phyloP scores from a whole-genome alignment of 2,888 invertebrate genomes.

The Ephialtes manifestator region DNA sequence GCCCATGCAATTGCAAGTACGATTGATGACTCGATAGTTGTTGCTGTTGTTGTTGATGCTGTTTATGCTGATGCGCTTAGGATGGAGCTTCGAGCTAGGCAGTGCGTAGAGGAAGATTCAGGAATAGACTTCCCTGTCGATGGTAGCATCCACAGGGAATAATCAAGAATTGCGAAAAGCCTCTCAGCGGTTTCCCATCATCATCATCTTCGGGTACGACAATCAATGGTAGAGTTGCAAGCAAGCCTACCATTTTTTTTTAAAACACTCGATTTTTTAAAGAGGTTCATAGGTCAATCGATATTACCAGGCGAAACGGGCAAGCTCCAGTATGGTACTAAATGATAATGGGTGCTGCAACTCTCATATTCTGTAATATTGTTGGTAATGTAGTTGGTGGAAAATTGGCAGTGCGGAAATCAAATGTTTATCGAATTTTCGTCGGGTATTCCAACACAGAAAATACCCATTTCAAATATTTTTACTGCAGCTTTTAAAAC shows the following conservation, averaged over 20 bases:
- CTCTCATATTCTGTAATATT: too few relatives aligned
- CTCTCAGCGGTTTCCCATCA: conserved; percentile 33
- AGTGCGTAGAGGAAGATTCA: neutral
- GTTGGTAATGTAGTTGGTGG: too few relatives aligned
- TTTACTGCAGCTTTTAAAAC: neutral
- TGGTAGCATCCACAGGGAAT: conserved; percentile 32
- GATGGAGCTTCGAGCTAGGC: neutral
- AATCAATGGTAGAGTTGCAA: neutral
- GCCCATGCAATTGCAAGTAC: conserved; percentile 67
- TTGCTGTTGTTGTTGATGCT: conserved; percentile 7
- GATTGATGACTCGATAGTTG: conserved; percentile 65
- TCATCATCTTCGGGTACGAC: conserved; percentile 17
- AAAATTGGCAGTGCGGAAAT: too few relatives aligned
- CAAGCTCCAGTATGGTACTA: too few relatives aligned
- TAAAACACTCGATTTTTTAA: too few relatives aligned
- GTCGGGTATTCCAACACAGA: too few relatives aligned
- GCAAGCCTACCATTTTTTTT: too few relatives aligned
- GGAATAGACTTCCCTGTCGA: neutral
- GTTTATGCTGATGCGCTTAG: conserved; percentile 25
- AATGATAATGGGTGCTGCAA: too few relatives aligned
- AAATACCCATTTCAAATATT: neutral
- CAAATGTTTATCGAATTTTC: too few relatives aligned
- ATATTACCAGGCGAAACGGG: neutral
- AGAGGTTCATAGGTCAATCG: too few relatives aligned
- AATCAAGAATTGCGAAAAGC: conserved; percentile 54